Conservation (phyloP, 2,797 vertebrate species). For the Pterois miles region DNA sequence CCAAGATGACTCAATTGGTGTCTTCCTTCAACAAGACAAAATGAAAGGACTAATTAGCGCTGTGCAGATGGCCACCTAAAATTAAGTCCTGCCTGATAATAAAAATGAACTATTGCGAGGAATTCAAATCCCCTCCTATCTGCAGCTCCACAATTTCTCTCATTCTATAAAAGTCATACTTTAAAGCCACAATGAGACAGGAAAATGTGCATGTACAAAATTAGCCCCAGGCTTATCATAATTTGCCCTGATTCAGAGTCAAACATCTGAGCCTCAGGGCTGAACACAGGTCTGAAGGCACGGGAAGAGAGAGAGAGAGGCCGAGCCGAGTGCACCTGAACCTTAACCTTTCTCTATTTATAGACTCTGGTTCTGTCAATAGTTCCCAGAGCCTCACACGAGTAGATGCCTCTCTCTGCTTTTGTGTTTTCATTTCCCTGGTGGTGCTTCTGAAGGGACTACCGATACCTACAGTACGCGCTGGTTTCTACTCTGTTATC, state of each 20-base stretch:
- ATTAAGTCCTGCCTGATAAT: constrained; percentile 56
- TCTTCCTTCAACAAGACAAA: constrained; percentile 49
- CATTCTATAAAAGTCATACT: constrained; percentile 43
- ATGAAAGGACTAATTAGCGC: constrained; percentile 62
- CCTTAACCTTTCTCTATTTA: constrained; percentile 50
- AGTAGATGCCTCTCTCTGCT: constrained; percentile 11
- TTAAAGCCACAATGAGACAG: constrained; percentile 35
- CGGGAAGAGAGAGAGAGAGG: neutral
- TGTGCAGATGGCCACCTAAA: constrained; percentile 64
- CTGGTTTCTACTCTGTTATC: constrained; percentile 19
- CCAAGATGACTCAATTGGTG: constrained; percentile 44
- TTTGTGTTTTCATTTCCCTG: constrained; percentile 26
- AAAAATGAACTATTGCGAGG: constrained; percentile 58
- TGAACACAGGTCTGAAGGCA: constrained; percentile 39
- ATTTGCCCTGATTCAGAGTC: constrained; percentile 56
- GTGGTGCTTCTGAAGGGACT: constrained; percentile 2
- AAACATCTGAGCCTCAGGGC: constrained; percentile 52
- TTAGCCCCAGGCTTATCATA: constrained; percentile 59
- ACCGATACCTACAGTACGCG: constrained; percentile 24
- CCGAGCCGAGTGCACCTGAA: constrained; percentile 24
- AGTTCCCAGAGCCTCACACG: constrained; percentile 15
- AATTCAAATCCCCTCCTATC: constrained; percentile 58
- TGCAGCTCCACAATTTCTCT: constrained; percentile 26
- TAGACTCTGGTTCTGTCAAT: constrained; percentile 30
- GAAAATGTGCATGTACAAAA: constrained; percentile 57